Base-by-base conservation (phyloP, 2,888 invertebrate genomes). In the Nephrotoma flavescens region DNA sequence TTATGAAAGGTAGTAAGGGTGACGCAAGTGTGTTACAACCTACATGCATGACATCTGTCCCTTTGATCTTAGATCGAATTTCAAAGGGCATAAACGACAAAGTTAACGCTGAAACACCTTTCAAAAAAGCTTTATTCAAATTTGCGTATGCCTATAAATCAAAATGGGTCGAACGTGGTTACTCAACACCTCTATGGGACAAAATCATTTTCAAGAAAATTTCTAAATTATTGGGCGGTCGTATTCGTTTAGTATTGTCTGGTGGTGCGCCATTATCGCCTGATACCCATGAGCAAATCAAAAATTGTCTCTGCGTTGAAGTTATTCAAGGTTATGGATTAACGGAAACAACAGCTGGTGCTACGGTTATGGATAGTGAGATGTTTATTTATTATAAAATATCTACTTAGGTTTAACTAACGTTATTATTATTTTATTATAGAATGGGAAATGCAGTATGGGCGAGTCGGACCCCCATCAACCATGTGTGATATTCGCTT, bases 41-140 rank as follows among this genome's bases (percentile, higher is more conserved):
- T 3, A 98, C 99, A 1, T 96, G 98, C 90, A 96, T 99, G 93
- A 98, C 98, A 4, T 95, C 98, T 86, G 99, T 99, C 84, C 99
- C 99, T 97, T 93, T 99, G 86, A 98, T 99, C 89, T 95, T 99
- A 93, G 99, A 99, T 92, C 95, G 99, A 89, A 97, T 99, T 90
- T 98, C 98, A 90, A 99, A 99, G 92, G 97, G 96, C 89, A 97
- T 99, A 88, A 97, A 97, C 90, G 98, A 99, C 90, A 98, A 97
- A 91, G 97, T 99, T 86, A 94, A 95, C 86, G 95, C 95, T 89
- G 96, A 97, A 87, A 95, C 97, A 9, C 93, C 93, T 84, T 93
- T 98, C 87, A 95, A 95, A 87, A 95, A 95, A 90, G 95, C 96
- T 0, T 92, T 99, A 88, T 99, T 99, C 93, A 95, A 96, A 91